A percentile compares a stretch with the other conserved stretches of the same genome.
These are phyloP conservation scores for Cotesia glomerata DNA, from an alignment of 1,140 invertebrate genomes.

Conservation along the genomic window DNA sequence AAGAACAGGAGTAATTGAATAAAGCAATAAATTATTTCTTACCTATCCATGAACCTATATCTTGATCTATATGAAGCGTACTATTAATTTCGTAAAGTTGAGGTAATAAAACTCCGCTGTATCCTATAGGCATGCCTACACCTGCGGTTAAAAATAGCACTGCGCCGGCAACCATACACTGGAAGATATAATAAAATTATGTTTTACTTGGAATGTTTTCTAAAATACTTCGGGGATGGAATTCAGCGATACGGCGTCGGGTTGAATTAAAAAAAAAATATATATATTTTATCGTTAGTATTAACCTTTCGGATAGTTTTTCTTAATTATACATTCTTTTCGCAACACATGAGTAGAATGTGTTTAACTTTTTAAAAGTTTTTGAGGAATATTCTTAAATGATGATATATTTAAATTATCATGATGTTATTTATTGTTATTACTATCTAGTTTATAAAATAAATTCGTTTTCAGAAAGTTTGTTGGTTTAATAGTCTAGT, in stretches of 20 bases:
- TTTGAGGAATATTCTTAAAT: too few relatives aligned
- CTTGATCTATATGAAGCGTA: constrained; percentile 63
- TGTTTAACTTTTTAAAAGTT: too few relatives aligned
- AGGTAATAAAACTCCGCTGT: constrained; percentile 71
- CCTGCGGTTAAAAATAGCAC: constrained; percentile 70
- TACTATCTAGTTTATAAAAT: too few relatives aligned
- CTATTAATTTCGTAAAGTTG: constrained; percentile 64
- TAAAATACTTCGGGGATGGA: not conserved
- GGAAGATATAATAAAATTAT: constrained; percentile 12
- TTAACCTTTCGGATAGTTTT: too few relatives aligned
- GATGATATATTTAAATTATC: too few relatives aligned
- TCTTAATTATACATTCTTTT: too few relatives aligned
- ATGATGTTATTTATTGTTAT: too few relatives aligned
- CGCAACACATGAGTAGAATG: too few relatives aligned
- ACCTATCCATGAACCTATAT: constrained; percentile 75
- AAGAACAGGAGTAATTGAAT: not conserved
- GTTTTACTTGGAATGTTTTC: not conserved
- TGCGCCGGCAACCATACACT: constrained; percentile 73
- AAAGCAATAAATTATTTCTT: constrained; percentile 26
- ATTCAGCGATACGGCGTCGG: not conserved
- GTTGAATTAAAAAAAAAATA: too few relatives aligned
- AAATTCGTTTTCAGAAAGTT: too few relatives aligned
- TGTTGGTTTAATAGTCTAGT: too few relatives aligned
- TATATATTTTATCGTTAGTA: too few relatives aligned
- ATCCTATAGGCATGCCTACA: constrained; percentile 76